Base-by-base conservation (phyloP, 2,797 vertebrate species). In the Galagoides demidoff region DNA sequence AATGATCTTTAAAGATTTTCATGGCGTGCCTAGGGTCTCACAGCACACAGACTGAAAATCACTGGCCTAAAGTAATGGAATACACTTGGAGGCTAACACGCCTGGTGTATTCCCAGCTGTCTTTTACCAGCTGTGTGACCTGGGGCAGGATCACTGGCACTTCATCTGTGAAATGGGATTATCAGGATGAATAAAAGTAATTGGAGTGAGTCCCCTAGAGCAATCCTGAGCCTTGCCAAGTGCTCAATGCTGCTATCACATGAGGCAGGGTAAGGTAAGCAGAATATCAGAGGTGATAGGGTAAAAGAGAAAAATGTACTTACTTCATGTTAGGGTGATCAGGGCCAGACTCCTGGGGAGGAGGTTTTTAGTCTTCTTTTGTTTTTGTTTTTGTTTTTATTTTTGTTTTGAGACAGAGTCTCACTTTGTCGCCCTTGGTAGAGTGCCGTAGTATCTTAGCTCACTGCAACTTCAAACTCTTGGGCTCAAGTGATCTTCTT, bases 191-290 rank as follows among this genome's bases (percentile, higher is more conserved):
- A 23, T 14, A 14, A 52, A 66, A 55, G 14, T 17, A 5, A 84
- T 34, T 57, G 86, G 19, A 25, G 31, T 39, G 89, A 34, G 68
- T n/a, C 90, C 49, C 31, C 63, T 68, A 5, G 16, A 49, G 63
- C 6, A 25, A 43, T 1, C 27, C 34, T 19, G 57, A 78, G 37
- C 49, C 22, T 34, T 0, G 19, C 29, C 68, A 29, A 45, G 34
- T n/a, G 11, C n/a, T 79, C 10, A 14, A 1, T 1, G 5, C 39
- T 90, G 39, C 11, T 64, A 45, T 6, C 39, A 20, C 43, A 7
- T 0, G 0, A 68, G 37, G 11, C 13, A 16, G 43, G 2, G 0
- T 31, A 59, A 64, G 14, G 31, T 27, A 59, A 82, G 34, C 16
- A 66, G 19, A 13, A 1, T 27, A 9, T 16, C 0, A 0, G 57